Evolutionary conservation across 1,140 invertebrate genomes (phyloP), one percentile per base, ranked within the genome.

Genomic region (Dufourea novaeangliae): DNA sequence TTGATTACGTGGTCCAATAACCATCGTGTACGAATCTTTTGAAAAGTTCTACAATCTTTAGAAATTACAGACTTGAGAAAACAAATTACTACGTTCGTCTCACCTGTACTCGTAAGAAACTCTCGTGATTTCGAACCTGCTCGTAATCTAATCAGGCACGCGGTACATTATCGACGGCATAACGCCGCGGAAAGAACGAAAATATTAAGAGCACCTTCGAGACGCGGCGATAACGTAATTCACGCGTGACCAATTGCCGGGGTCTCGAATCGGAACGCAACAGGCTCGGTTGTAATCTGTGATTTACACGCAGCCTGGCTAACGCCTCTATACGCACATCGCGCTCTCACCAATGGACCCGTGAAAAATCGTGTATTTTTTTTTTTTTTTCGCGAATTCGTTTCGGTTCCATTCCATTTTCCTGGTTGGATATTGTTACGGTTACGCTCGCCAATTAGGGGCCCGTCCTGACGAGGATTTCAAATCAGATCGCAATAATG

Each of bases 331-430:
- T n/a, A 57, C 34, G 62, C 50, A 41, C n/a, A 37, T 46, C 14
- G 39, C 4, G 41, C 74, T 37, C 57, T 37, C 37, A 2, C 29
- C 41, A 56, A 27, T 3, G 66, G 52, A 27, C 8, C 34, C 68
- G 68, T 72, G 73, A 61, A 70, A 76, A 59, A 69, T 17, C 25
- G 37, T 63, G 59, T 37, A 29, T 62, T 63, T 59, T 64, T 78
- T 50, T 54, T 37, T 22, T 62, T 63, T 59, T 64, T 78, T 50
- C 62, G 46, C 50, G 46, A 64, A 50, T 50, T 25, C 46, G 17
- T 32, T 44, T 63, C 71, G 22, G 34, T 68, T 57, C 66, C 39
- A 61, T 73, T 74, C 70, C 71, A 79, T 63, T 79, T n/a, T 79
- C 62, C 70, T 56, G 50, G 37, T 32, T 61, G 41, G 66, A 70